Evolutionary conservation across 2,888 invertebrate species (phyloP).

Genomic region (Caradrina clavipalpis): DNA sequence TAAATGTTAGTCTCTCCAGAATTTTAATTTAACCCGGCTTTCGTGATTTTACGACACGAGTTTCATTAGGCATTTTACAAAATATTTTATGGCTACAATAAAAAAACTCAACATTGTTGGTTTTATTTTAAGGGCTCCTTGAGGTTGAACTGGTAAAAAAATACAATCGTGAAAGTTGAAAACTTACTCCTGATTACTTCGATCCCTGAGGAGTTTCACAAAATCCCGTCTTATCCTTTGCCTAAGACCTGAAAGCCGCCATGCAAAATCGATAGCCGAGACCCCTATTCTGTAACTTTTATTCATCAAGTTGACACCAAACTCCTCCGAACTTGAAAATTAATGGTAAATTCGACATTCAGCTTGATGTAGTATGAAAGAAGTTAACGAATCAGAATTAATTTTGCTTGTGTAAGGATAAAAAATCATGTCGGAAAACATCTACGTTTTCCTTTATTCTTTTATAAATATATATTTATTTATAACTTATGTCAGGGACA

Average conservation of each 20-base stretch:
- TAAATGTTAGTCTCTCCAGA: slow-evolving; percentile 44
- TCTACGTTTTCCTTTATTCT: slow-evolving; percentile 7
- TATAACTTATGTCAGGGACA: slow-evolving; percentile 6
- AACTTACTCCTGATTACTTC: slow-evolving; percentile 67
- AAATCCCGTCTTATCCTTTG: slow-evolving; percentile 64
- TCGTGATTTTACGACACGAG: slow-evolving; percentile 44
- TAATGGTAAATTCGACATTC: slow-evolving; percentile 47
- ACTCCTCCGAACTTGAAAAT: slow-evolving; percentile 49
- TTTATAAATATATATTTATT: slow-evolving; percentile 31
- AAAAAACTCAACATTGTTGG: slow-evolving; percentile 35
- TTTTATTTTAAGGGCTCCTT: slow-evolving; percentile 31
- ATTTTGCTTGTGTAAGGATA: slow-evolving; percentile 46
- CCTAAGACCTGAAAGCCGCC: slow-evolving; percentile 62
- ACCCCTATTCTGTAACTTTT: slow-evolving; percentile 65
- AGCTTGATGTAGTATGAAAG: slow-evolving; percentile 44
- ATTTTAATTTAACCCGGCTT: slow-evolving; percentile 43
- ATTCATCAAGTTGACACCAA: slow-evolving; percentile 45
- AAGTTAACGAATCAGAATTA: slow-evolving; percentile 59
- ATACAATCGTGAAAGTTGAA: slow-evolving; percentile 33
- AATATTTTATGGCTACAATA: slow-evolving; percentile 50
- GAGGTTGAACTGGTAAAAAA: slow-evolving; percentile 33
- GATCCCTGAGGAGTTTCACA: slow-evolving; percentile 59
- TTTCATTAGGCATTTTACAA: slow-evolving; percentile 49
- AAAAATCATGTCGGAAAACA: slow-evolving; percentile 22
- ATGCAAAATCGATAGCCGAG: slow-evolving; percentile 60